Evolutionary conservation across 1,140 invertebrate species (phyloP).

Genomic region (Drosophila melanica): DNA sequence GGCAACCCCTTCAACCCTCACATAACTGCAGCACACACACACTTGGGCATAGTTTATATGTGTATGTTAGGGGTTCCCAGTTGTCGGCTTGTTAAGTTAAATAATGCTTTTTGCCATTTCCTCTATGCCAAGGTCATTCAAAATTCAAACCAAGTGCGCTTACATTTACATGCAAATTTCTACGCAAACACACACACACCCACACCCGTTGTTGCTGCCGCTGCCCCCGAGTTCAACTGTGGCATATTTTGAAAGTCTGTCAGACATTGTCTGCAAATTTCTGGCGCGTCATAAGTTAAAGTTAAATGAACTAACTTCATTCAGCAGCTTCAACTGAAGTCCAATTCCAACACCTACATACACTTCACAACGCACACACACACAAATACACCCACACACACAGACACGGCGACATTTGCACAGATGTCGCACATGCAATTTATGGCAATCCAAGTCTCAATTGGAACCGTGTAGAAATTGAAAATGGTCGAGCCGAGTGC

Average conservation of each 20-base stretch:
- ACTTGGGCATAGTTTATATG: background rate
- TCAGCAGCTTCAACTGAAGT: conserved; percentile 47
- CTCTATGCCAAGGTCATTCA: conserved; percentile 83
- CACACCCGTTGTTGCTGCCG: conserved; percentile 43
- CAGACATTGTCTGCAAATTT: conserved; percentile 76
- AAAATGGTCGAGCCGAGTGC: conserved; percentile 37
- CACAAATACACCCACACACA: conserved; percentile 22
- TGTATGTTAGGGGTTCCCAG: conserved; percentile 46
- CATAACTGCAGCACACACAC: conserved; percentile 19
- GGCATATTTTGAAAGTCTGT: conserved; percentile 63
- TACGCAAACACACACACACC: conserved; percentile 31
- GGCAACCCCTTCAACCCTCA: conserved; percentile 40
- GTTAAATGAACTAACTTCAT: conserved; percentile 82
- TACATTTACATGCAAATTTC: conserved; percentile 33
- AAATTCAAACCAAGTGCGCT: conserved; percentile 79
- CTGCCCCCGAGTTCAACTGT: conserved; percentile 40
- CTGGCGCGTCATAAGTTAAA: conserved; percentile 75
- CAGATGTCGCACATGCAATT: conserved; percentile 78
- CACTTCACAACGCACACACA: conserved; percentile 10
- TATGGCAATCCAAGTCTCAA: conserved; percentile 79
- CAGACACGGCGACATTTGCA: conserved; percentile 46
- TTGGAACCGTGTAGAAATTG: conserved; percentile 70
- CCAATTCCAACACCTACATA: conserved; percentile 35
- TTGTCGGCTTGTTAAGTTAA: conserved; percentile 80
- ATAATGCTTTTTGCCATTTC: conserved; percentile 78